Base-by-base conservation (phyloP, 2,888 invertebrate genomes). In the Apodemia hepburni region DNA sequence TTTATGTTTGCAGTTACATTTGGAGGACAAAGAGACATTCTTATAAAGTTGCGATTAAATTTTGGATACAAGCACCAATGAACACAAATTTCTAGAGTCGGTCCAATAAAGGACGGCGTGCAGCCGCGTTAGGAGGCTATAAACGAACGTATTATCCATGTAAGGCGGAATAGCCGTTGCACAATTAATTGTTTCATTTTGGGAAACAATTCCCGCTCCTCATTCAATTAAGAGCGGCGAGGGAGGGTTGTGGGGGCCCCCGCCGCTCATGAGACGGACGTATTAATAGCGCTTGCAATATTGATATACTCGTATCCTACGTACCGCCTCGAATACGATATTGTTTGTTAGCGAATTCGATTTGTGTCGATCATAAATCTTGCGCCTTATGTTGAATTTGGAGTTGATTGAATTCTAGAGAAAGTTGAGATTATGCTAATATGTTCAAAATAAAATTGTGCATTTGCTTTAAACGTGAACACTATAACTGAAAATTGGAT, bases 141-240 rank as follows among this genome's bases (percentile, higher is more conserved):
- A 90, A 90, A 91, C 90, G 91, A 87, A 88, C 90, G 89, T 89
- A 90, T 91, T 91, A 91, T 90, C 91, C 91, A 91, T 91, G 90
- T 91, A 91, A 91, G 91, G 89, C 91, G 88, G 84, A 88, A 91
- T 91, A 89, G 90, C 91, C 91, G 90, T 91, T 91, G 90, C 91
- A 91, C 91, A 91, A 91, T 91, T 91, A 91, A 91, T 91, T 91
- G 91, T 91, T 91, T 91, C 90, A 91, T 91, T 91, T 91, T 90
- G 90, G 91, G 91, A 91, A 90, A 91, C 91, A 91, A 90, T 91
- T 91, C 89, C 90, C 90, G 89, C 90, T 91, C 90, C 91, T 91
- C 91, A 91, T 91, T 91, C 91, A 91, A 91, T 91, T 91, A 91
- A 89, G 90, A 90, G 90, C 87, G 90, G 87, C 90, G 91, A 86